Evolutionary conservation across 2,797 vertebrate genomes (phyloP).

Genomic region (Intellagama lesueurii): DNA sequence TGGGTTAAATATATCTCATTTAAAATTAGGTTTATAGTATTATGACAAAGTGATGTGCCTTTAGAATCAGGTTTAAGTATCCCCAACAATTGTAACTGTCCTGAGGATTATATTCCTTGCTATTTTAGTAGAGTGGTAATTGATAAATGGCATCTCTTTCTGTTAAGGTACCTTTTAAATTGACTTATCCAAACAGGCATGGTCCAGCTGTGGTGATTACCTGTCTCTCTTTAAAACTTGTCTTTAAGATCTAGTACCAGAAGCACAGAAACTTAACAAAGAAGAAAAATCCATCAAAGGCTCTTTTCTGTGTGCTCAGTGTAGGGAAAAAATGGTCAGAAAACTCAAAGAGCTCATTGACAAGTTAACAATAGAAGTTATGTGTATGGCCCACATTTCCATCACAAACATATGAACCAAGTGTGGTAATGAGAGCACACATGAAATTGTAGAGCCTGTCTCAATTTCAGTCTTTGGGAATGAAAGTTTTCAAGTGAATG

Average conservation of each 20-base stretch:
- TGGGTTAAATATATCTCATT: neutral
- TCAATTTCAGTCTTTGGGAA: constrained; percentile 39
- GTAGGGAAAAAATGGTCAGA: constrained; percentile 20
- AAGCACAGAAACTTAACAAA: constrained; percentile 8
- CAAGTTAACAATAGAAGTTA: constrained; percentile 29
- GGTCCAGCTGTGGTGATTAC: constrained; percentile 15
- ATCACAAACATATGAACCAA: constrained; percentile 30
- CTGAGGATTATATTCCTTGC: constrained; percentile 2
- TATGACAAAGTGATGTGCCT: constrained; percentile 40
- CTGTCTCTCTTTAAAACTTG: constrained; percentile 21
- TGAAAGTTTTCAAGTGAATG: constrained; percentile 27
- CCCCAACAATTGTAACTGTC: neutral
- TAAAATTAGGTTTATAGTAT: constrained; percentile 15
- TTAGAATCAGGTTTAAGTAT: constrained; percentile 33
- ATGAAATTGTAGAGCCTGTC: constrained; percentile 34
- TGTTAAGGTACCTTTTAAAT: neutral
- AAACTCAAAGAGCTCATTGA: constrained; percentile 36
- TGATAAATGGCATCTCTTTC: constrained; percentile 2
- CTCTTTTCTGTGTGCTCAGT: constrained; percentile 36
- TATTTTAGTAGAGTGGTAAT: constrained; percentile 38
- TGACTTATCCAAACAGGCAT: neutral
- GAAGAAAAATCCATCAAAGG: constrained; percentile 23
- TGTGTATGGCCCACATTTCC: constrained; percentile 19
- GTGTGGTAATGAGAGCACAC: constrained; percentile 11
- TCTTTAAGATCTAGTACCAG: constrained; percentile 8